Base-by-base conservation (phyloP, 1,140 invertebrate genomes). In the Dermatophagoides farinae region DNA sequence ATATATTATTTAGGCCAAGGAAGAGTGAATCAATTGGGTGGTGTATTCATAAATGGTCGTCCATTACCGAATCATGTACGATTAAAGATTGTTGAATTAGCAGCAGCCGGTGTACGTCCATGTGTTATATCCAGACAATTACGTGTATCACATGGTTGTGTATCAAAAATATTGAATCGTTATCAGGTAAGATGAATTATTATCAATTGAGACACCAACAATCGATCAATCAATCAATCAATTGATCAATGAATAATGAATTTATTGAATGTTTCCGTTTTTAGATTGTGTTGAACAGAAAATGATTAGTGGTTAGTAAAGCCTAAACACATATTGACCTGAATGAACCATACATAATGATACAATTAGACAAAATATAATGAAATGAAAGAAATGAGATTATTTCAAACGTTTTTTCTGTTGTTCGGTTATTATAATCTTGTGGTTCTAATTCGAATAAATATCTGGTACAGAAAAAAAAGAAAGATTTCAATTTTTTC, bases 21-120 rank as follows among this genome's bases (percentile, higher is more conserved):
- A 0, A 63, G 70, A 14, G 69, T 75, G 9, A 74, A 74, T 61
- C 73, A 74, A 63, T 60, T 74, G 10, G 73, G 73, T 14, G 73
- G 74, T 12, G 71, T 74, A 20, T 76, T 76, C 59, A 76, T 75
- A 64, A 76, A 76, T 65, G 73, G 73, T 11, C 66, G 74, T 16
- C 73, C 73, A 0, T 60, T 75, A 39, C 74, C 74, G 0, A 70
- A 72, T 54, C 72, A 76, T 55, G 70, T 72, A 16, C 65, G 73
- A 14, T 53, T 72, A 4, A 69, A 71, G 61, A 75, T 75, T 54
- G 69, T 75, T 10, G 72, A 75, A 64, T 67, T 75, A 71, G 73
- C 73, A 1, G 68, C 70, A 1, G 65, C 69, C 25, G 73, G 73
- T 5, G 66, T 75, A 8, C 61, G 74, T 37, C 73, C 75, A 11